Base-by-base conservation (phyloP, 2,113 vertebrate species). In the Lonchura striata region DNA sequence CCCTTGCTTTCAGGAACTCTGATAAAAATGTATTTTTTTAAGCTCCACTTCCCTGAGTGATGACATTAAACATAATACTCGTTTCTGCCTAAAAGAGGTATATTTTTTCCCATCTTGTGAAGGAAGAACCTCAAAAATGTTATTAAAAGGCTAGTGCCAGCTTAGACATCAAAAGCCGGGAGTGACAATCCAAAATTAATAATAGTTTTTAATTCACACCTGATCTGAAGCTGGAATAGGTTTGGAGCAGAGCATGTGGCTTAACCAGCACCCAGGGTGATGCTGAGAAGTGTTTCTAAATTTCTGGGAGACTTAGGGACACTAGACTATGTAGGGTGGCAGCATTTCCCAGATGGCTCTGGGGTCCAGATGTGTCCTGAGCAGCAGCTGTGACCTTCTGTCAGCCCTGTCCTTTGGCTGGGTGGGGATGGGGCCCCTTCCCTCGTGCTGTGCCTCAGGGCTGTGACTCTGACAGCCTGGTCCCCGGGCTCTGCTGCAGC, bases 381-480 rank as follows among this genome's bases (percentile, higher is more conserved):
- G 50, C 2, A 1, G 27, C 44, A 83, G 41, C 46, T 30, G 2
- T 27, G 59, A 52, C 63, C 30, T 69, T 13, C 33, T 57, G 46
- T 1, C 39, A 35, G 31, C 8, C 68, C 74, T 9, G 39, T 49
- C 46, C 68, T 47, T n/a, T 7, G 11, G 54, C 61, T 41, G 61
- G 10, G 24, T 60, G 30, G 47, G 53, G 63, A 31, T 22, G 41
- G 53, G 46, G 25, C 17, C 30, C n/a, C 17, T 47, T 60, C 44
- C 60, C 75, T 57, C 0, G 0, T 24, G n/a, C 65, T 44, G 1
- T 2, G 5, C 41, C 10, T 14, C 50, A 0, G 46, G 35, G 74
- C 72, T 68, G 60, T 37, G 39, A 17, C n/a, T 85, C 22, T 76
- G 78, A 13, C 69, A 75, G 78, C 61, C 74, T n/a, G 69, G 28